Conservation (phyloP, 2,797 vertebrate species). For the Pseudochromis fuscus region DNA sequence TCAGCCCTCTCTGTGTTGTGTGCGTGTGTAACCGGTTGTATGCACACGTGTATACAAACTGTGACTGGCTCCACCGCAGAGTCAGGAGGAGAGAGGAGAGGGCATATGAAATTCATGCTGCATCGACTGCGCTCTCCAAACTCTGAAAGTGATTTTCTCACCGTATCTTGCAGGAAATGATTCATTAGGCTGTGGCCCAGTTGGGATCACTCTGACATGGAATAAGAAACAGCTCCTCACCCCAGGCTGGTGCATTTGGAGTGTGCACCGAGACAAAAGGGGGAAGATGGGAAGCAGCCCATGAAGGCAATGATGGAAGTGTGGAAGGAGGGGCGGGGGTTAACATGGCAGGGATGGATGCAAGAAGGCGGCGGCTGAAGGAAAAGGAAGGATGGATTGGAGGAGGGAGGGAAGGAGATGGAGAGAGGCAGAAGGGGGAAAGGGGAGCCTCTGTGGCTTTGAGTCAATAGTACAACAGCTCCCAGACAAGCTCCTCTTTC, state of each 20-base stretch:
- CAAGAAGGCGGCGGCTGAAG: conserved; percentile 31
- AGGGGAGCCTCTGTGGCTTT: conserved; percentile 61
- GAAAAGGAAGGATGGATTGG: conserved; percentile 48
- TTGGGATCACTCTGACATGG: conserved; percentile 72
- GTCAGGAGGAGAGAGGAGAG: conserved; percentile 30
- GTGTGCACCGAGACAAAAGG: conserved; percentile 53
- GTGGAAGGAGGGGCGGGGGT: not conserved
- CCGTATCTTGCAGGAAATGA: conserved; percentile 81
- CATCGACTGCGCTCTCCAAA: conserved; percentile 52
- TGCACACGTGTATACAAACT: conserved; percentile 62
- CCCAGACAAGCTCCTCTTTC: conserved; percentile 71
- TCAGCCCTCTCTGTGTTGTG: conserved; percentile 33
- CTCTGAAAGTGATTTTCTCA: conserved; percentile 80
- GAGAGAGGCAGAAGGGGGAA: conserved; percentile 1
- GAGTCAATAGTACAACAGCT: conserved; percentile 67
- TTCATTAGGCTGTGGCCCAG: conserved; percentile 72
- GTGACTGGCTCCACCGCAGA: conserved; percentile 50
- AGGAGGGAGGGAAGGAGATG: conserved; percentile 28
- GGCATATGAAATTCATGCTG: conserved; percentile 51
- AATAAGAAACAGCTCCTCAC: conserved; percentile 81
- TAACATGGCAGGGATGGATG: conserved; percentile 41
- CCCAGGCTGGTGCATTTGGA: conserved; percentile 69
- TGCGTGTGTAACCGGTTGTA: conserved; percentile 53
- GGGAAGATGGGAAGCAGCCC: conserved; percentile 68
- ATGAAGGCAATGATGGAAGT: conserved; percentile 30